These are phyloP conservation scores for Menura novaehollandiae DNA, from an alignment of 2,113 vertebrate genomes.

Conservation along the genomic window DNA sequence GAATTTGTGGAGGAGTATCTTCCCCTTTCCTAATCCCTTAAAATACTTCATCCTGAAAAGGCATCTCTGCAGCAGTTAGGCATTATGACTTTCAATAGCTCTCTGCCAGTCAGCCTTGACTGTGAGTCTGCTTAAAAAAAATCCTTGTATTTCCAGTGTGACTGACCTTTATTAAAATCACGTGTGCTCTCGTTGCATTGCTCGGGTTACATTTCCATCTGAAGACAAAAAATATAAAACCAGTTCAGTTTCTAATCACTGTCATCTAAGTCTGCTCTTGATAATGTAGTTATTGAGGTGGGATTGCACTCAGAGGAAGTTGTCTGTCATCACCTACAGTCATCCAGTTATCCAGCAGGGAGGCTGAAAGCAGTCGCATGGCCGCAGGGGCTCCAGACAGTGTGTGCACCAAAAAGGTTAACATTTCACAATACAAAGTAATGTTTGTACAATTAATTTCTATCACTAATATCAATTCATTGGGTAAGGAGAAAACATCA, in stretches of 20 bases:
- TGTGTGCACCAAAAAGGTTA: neutral
- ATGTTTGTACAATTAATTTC: neutral
- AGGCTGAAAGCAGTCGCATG: neutral
- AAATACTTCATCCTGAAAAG: neutral
- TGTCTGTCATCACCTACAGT: conserved; percentile 15
- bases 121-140: neutral
- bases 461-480: neutral
- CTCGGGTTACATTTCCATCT: conserved; percentile 12
- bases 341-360: neutral
- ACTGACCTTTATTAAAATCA: conserved; percentile 7
- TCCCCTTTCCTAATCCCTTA: neutral
- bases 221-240: neutral
- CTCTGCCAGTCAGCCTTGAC: neutral
- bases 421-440: neutral
- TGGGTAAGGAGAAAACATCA: neutral
- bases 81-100: neutral
- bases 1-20: neutral
- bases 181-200: neutral
- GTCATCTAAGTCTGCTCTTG: neutral
- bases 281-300: neutral
- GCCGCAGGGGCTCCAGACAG: neutral
- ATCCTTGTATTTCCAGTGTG: neutral
- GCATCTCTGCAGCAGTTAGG: neutral
- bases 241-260: neutral
- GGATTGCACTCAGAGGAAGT: neutral